These are phyloP conservation scores for Yponomeuta cagnagella DNA, from an alignment of 2,888 invertebrate species.

Conservation along the genomic window DNA sequence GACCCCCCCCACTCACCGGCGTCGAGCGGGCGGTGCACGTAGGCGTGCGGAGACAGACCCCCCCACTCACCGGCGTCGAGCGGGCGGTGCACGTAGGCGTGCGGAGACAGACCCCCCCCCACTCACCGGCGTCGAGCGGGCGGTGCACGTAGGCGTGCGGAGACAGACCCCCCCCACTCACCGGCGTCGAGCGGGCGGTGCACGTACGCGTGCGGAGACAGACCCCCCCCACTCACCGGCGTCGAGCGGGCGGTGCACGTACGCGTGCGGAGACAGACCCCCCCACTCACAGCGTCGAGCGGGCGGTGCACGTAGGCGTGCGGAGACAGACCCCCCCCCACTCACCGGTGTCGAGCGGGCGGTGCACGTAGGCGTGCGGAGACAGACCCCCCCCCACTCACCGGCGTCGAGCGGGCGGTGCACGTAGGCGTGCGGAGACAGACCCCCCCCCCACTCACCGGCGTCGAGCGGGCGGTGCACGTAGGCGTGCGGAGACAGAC, in stretches of 20 bases:
- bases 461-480: constrained; percentile 31
- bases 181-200: constrained; percentile 26
- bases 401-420: constrained; percentile 26
- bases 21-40: no score
- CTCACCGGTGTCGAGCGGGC: background rate
- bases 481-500: constrained; percentile 73
- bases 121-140: background rate
- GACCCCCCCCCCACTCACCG: background rate
- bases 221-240: background rate
- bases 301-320: constrained; percentile 72
- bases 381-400: background rate
- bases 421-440: constrained; percentile 74
- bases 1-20: no score
- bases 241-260: constrained; percentile 42
- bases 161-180: background rate
- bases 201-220: constrained; percentile 74
- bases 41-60: no score
- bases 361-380: constrained; percentile 77
- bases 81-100: constrained; percentile 67
- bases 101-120: constrained; percentile 46
- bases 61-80: background rate
- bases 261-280: constrained; percentile 68
- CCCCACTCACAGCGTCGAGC: background rate
- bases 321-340: constrained; percentile 37
- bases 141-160: constrained; percentile 77